These are phyloP conservation scores for Ptychochromis oligacanthus DNA, from an alignment of 2,113 vertebrate species.

Conservation along the genomic window DNA sequence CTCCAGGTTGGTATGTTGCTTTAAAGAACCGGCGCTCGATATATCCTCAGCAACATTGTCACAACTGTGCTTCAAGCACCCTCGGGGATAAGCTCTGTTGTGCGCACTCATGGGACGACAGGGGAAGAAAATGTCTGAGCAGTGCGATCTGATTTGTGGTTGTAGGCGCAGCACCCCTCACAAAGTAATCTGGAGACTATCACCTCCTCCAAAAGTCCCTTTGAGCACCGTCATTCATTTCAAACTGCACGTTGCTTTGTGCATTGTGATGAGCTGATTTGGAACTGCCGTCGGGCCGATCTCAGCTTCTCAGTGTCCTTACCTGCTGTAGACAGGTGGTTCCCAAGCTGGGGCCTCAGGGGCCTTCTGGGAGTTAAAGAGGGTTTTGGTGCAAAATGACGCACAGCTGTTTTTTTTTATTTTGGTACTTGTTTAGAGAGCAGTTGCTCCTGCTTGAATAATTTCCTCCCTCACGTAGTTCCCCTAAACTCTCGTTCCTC, in stretches of 20 bases:
- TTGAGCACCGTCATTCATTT: slow-evolving; percentile 56
- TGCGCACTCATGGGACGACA: slow-evolving; percentile 59
- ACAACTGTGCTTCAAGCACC: slow-evolving; percentile 59
- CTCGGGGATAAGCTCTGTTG: slow-evolving; percentile 60
- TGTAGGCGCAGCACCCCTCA: slow-evolving; percentile 43
- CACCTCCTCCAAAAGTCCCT: slow-evolving; percentile 42
- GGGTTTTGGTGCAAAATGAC: slow-evolving; percentile 36
- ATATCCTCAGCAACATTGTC: slow-evolving; percentile 61
- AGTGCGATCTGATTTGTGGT: slow-evolving; percentile 56
- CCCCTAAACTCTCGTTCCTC: background rate
- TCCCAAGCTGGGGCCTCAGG: background rate
- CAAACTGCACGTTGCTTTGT: slow-evolving; percentile 48
- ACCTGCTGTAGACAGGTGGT: slow-evolving; percentile 46
- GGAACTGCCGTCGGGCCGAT: slow-evolving; percentile 22
- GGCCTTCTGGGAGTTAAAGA: background rate
- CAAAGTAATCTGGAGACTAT: slow-evolving; percentile 61
- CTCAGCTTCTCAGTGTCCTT: slow-evolving; percentile 38
- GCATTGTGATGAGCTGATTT: slow-evolving; percentile 59
- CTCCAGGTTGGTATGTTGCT: slow-evolving; percentile 25
- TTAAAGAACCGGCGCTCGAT: slow-evolving; percentile 39
- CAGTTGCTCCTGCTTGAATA: background rate
- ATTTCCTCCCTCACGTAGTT: background rate
- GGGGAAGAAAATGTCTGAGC: slow-evolving; percentile 36
- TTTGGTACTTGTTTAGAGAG: background rate
- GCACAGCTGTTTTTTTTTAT: background rate